A percentile compares a stretch with the other conserved stretches of the same genome.
Conservation (phyloP, 2,888 invertebrate genomes). For the Andrena chrysosceles region DNA sequence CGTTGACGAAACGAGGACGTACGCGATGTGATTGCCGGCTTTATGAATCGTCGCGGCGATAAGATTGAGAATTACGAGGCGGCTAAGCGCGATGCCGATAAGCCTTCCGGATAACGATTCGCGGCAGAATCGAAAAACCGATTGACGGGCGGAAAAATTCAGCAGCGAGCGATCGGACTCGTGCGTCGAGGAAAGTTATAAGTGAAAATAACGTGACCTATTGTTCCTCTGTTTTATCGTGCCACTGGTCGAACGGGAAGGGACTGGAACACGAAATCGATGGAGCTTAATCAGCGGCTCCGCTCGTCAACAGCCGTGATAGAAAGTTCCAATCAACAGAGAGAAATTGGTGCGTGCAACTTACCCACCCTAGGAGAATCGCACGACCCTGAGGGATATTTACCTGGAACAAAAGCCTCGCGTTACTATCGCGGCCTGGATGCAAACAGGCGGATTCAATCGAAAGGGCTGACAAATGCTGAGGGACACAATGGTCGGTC, state of each 20-base stretch:
- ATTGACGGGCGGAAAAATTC: conserved; percentile 4
- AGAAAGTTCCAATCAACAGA: not conserved
- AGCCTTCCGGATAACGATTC: not conserved
- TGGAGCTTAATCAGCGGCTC: too few relatives aligned
- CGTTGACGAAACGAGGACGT: conserved; percentile 41
- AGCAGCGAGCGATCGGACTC: not conserved
- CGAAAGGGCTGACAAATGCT: conserved; percentile 43
- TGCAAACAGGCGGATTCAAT: conserved; percentile 40
- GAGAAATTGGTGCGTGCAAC: conserved; percentile 30
- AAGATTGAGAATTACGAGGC: conserved; percentile 44
- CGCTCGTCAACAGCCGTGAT: too few relatives aligned
- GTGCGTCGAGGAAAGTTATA: not conserved
- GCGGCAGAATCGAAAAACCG: conserved; percentile 7
- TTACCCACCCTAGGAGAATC: conserved; percentile 38
- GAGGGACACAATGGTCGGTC: conserved; percentile 28
- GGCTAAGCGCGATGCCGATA: conserved; percentile 19
- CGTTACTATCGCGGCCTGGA: conserved; percentile 35
- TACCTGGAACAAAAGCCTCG: conserved; percentile 65
- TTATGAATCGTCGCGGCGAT: conserved; percentile 57
- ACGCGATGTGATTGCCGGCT: conserved; percentile 38
- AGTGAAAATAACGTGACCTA: not conserved
- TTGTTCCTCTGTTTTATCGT: not conserved
- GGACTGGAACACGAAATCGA: not conserved
- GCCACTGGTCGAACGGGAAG: not conserved
- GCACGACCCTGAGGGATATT: conserved; percentile 42